Conservation (phyloP, 2,888 invertebrate genomes). For the Acanthopleura granulata region DNA sequence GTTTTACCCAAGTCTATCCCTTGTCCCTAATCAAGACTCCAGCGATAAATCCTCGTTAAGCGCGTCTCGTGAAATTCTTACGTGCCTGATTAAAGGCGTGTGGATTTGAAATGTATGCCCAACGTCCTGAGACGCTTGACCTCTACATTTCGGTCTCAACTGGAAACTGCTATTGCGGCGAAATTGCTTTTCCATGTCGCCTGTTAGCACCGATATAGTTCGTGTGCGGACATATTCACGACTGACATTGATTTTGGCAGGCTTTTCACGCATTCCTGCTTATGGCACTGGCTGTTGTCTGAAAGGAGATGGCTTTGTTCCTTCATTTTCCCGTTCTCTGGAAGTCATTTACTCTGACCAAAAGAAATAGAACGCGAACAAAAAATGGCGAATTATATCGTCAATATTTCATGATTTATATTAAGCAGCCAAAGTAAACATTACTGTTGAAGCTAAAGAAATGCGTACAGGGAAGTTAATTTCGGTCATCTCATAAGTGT, state of each 20-base stretch:
- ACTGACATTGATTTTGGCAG: slow-evolving; percentile 7
- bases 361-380: background rate
- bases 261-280: background rate
- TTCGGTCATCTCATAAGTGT: too few species aligned
- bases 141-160: background rate
- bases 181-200: slow-evolving; percentile 17
- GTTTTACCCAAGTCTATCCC: background rate
- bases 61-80: background rate
- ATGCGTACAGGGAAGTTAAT: too few species aligned
- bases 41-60: background rate
- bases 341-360: background rate
- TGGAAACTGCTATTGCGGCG: background rate
- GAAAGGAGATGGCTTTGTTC: background rate
- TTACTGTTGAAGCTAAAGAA: too few species aligned
- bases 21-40: background rate
- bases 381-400: background rate
- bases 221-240: slow-evolving; percentile 9
- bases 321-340: background rate
- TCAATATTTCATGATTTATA: too few species aligned
- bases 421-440: too few species aligned
- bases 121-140: background rate
- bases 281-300: background rate
- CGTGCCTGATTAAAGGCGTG: background rate
- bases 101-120: too few species aligned
- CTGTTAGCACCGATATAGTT: background rate